Base-by-base conservation (phyloP, 2,797 vertebrate species). In the Lepus townsendii region DNA sequence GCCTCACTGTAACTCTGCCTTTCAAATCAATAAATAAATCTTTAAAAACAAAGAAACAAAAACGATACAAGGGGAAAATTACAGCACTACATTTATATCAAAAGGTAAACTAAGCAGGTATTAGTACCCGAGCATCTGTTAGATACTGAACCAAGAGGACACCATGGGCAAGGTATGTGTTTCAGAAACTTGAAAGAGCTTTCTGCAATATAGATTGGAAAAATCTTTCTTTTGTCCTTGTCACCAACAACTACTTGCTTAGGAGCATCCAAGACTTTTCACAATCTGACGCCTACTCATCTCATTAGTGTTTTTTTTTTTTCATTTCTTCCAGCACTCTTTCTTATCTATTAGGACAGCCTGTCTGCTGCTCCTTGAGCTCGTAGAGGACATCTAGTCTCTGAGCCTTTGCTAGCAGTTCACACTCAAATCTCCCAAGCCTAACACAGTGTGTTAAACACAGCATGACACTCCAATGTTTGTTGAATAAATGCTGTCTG, bases 401-500 rank as follows among this genome's bases (percentile, higher is more conserved):
- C 32, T 62, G 27, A 93, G 88, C 17, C 93, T 95, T 78, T 92
- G 85, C 88, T 90, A 91, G 83, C n/a, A 38, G 69, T 89, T 96
- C 95, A 96, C 78, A 92, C 85, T 93, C 52, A 19, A 85, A 73
- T 96, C 50, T 94, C 85, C 76, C 71, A 93, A 96, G 79, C 90
- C 84, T 83, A 69, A 57, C 82, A 89, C 1, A 79, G 85, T 75
- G 69, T 96, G 93, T 84, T 91, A 96, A 94, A 95, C 90, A 95
- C 83, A 94, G 95, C 50, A 77, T 4, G 72, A 94, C 86, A 86
- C 90, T 90, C 86, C 83, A 92, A n/a, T 71, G 35, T 96, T 95
- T 96, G 95, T 89, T 93, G 88, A 96, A 96, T 91, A 97, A 96
- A 92, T 89, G 86, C 91, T 80, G 86, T 88, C 90, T 13, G 11